Evolutionary conservation across 2,797 vertebrate species (phyloP), one percentile per base, ranked within the genome.

Genomic region (Spea hammondii): DNA sequence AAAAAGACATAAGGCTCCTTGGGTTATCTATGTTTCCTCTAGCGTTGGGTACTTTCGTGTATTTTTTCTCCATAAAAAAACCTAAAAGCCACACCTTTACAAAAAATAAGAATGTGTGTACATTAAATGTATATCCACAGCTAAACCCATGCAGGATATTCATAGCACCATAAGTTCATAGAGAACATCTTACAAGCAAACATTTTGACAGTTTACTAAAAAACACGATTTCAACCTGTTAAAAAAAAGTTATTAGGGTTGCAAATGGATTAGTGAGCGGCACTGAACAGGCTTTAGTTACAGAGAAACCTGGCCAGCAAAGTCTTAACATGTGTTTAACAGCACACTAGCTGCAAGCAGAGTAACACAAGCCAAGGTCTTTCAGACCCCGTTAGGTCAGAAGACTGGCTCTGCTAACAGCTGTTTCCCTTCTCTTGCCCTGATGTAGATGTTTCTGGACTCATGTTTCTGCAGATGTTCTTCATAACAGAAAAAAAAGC

Each of bases 341-440:
- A 73, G 74, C 55, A 68, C 14, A 54, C 60, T 69, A 66, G 50
- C 32, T 77, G 72, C 70, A 77, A 66, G 72, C 68, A 53, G 54
- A 50, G 14, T 73, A 64, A 70, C 49, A 69, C 13, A 54, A 73
- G 55, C 44, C 74, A 73, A 73, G 47, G 70, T 77, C 51, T 76
- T 59, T 6, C 74, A 72, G 74, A 62, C 59, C 79, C 65, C 73
- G 53, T 67, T 72, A 72, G 70, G 75, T 74, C 75, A 74, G 62
- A 1, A 55, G 51, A 14, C 78, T 17, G 49, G 47, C 57, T 53
- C 69, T 53, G n/a, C 55, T 76, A 70, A 75, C 85, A 89, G 84
- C 76, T 89, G 87, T 71, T 86, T 75, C 59, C 85, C 76, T 84
- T 86, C 57, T 82, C 45, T 84, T 85, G 65, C 77, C 65, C 82